Evolutionary conservation across 2,888 invertebrate genomes (phyloP).

Genomic region (Leptopterna dolabrata): DNA sequence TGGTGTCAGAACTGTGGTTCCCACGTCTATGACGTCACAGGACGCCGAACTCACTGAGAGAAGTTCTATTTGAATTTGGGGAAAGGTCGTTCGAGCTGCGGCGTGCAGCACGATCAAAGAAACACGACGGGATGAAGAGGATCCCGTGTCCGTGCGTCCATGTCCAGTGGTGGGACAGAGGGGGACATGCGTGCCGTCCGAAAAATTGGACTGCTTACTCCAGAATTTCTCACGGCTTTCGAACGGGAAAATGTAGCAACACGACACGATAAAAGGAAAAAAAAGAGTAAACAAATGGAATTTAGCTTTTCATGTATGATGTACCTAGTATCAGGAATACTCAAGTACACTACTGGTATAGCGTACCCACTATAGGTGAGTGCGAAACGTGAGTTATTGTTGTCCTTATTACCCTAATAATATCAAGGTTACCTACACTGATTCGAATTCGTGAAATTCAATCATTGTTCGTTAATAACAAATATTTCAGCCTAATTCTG

Average conservation of each 20-base stretch:
- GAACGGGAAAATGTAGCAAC: background rate
- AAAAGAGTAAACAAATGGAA: too few species aligned
- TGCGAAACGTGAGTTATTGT: too few species aligned
- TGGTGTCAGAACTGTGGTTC: constrained; percentile 10
- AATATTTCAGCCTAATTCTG: too few species aligned
- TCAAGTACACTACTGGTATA: too few species aligned
- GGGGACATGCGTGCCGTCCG: background rate
- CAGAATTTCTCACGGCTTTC: constrained; percentile 4
- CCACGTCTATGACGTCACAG: constrained; percentile 44
- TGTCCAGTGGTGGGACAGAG: background rate
- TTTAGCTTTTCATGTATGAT: too few species aligned
- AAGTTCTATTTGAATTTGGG: constrained; percentile 48
- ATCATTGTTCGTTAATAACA: too few species aligned
- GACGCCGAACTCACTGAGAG: constrained; percentile 11
- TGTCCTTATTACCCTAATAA: too few species aligned
- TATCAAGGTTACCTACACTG: too few species aligned
- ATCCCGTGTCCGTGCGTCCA: background rate
- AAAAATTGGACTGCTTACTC: background rate
- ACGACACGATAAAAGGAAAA: background rate
- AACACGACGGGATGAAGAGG: constrained; percentile 26
- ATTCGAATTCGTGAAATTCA: too few species aligned
- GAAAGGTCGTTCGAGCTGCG: constrained; percentile 38
- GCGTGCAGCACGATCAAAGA: constrained; percentile 51
- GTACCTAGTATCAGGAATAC: too few species aligned
- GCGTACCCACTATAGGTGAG: too few species aligned